Base-by-base conservation (phyloP, 2,888 invertebrate species). In the Leptopterna dolabrata region DNA sequence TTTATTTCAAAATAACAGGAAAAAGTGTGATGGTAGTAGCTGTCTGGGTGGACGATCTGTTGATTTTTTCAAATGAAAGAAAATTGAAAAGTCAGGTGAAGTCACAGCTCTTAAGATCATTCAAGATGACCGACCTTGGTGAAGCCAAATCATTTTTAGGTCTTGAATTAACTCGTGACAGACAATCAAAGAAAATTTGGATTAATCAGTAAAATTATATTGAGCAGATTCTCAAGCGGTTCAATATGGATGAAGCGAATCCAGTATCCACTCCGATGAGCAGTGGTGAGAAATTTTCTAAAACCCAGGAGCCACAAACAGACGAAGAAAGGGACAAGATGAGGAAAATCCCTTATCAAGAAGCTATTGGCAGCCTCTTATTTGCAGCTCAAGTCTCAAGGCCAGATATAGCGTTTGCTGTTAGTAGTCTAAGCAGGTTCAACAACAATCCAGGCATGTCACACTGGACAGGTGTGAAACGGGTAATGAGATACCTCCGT, bases 51-150 rank as follows among this genome's bases (percentile, higher is more conserved):
- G 80, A 80, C n/a, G 80, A 80, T 47, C 16, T 83, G 16, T 16
- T 83, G 16, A 27, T 80, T 13, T 80, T 45, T 24, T 27, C 47
- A 90, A 90, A 89, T 51, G 27, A 71, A 7, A 27, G 36, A 11
- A 19, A 29, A 19, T 24, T 30, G 14, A 83, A 43, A 30, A 36
- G 82, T 0, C 14, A 47, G 1, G 9, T 51, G 9, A 80, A 80
- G 27, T 6, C 1, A 19, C 9, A 27, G 2, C 80, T 80, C 19
- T 1, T 7, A 14, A 24, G 24, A 36, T n/a, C 30, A n/a, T 80
- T 80, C 16, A 30, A 47, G 11, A 80, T 80, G 45, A 80, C 24
- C 1, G 80, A 80, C 27, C 24, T 80, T 19, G 86, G 86, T 43
- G 29, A 80, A 13, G 45, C 51, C 43, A 51, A 47, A 51, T 27